Evolutionary conservation across 2,888 invertebrate species (phyloP), one percentile per base, ranked within the genome.

Genomic region (Mesoligia furuncula): DNA sequence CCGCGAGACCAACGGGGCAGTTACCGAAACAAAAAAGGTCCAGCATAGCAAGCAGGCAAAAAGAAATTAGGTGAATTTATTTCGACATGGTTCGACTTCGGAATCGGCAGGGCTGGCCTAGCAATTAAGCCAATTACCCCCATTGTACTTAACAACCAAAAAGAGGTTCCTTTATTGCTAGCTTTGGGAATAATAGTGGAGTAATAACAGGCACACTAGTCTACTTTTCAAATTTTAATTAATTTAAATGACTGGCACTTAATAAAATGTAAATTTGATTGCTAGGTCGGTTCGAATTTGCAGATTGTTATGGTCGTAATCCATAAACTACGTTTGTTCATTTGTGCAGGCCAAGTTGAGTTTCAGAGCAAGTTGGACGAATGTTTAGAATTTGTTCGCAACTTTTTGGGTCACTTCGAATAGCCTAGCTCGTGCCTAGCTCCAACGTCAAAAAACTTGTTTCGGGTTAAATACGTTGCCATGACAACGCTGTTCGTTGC

Each of bases 71-170:
- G 79, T 75, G 76, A 87, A 87, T 85, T 87, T 80, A 87, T 84
- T 85, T 84, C 86, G 69, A 83, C 84, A 86, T 84, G 86, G 83
- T 87, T 87, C 77, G 76, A 80, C 79, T 87, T 69, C 65, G 39
- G 79, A 87, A 87, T 85, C 84, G 79, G 73, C 62, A 77, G 59
- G 76, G 67, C 68, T 78, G 76, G 76, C 74, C 80, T 85, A 84
- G 79, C 82, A 85, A 87, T 87, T 87, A 87, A 85, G 82, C 48
- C 87, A 85, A 85, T 87, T 87, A 85, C 81, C 77, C 68, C 62
- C 78, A 77, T 86, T 86, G 80, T 87, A 84, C 80, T 87, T 87
- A 87, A 82, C 75, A 86, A 72, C 82, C 79, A 84, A 84, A 87
- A 82, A 87, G 78, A 82, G 84, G 82, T 86, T 85, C 78, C 68